phyloP scores from a whole-genome alignment of 2,888 invertebrate genomes.

The Maniola hyperantus region DNA sequence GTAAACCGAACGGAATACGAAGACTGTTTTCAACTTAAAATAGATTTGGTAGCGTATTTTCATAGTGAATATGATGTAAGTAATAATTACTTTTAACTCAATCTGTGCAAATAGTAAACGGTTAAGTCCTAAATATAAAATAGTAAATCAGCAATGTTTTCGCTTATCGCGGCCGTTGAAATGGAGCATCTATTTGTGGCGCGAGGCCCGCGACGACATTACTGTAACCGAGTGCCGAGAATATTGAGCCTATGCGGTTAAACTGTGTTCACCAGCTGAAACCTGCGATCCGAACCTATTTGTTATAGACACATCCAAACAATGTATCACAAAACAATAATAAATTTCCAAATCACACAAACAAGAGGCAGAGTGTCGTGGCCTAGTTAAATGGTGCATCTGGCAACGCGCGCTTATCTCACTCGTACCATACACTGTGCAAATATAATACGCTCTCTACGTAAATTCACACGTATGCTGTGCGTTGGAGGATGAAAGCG shows the following conservation, averaged over 20 bases:
- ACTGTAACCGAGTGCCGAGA: slow-evolving; percentile 55
- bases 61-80: not conserved
- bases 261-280: slow-evolving; percentile 23
- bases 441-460: slow-evolving; percentile 31
- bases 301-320: not conserved
- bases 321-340: slow-evolving; percentile 18
- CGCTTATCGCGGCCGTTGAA: slow-evolving; percentile 74
- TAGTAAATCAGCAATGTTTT: slow-evolving; percentile 72
- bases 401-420: slow-evolving; percentile 43
- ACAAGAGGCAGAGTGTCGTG: slow-evolving; percentile 60
- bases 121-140: slow-evolving; percentile 50
- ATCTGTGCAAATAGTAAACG: slow-evolving; percentile 17
- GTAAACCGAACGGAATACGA: not conserved
- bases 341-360: slow-evolving; percentile 20
- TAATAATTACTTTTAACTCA: not conserved
- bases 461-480: slow-evolving; percentile 50
- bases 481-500: slow-evolving; percentile 66
- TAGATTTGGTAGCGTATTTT: not conserved
- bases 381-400: slow-evolving; percentile 72
- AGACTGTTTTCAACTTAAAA: slow-evolving; percentile 3
- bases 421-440: slow-evolving; percentile 24
- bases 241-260: slow-evolving; percentile 65
- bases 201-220: slow-evolving; percentile 80
- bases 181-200: slow-evolving; percentile 80
- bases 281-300: not conserved